Conservation (phyloP, 2,888 invertebrate species). For the Drosophila ustulata region DNA sequence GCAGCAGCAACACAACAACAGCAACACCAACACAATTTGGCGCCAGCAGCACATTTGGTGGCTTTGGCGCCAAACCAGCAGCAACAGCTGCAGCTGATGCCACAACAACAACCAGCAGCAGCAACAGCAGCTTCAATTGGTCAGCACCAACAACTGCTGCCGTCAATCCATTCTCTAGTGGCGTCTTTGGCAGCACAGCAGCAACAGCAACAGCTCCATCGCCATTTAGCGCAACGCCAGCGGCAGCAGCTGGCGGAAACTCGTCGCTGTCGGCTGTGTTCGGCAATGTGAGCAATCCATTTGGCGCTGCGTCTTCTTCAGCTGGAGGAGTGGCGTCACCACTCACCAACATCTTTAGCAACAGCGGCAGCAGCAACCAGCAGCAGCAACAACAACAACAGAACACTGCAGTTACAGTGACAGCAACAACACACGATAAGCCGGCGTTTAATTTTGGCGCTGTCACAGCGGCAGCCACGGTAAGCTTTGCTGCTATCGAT, state of each 20-base stretch:
- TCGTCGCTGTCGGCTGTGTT: conserved; percentile 30
- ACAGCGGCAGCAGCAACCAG: conserved; percentile 12
- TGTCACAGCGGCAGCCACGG: conserved; percentile 39
- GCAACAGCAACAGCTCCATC: conserved; percentile 21
- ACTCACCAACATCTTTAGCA: conserved; percentile 33
- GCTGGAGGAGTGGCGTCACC: conserved; percentile 7
- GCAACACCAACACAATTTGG: conserved; percentile 15
- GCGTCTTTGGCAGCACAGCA: conserved; percentile 25
- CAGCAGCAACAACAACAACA: conserved; percentile 16
- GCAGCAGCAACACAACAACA: conserved; percentile 12
- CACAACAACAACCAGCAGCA: conserved; percentile 5
- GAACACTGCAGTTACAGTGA: neutral
- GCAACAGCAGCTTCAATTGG: conserved; percentile 32
- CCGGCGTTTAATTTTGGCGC: conserved; percentile 81
- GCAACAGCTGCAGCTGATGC: conserved; percentile 3
- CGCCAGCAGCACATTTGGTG: conserved; percentile 4
- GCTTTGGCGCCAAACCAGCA: conserved; percentile 25
- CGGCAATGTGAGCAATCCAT: conserved; percentile 47
- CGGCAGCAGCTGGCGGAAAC: conserved; percentile 3
- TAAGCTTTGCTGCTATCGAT: conserved; percentile 22
- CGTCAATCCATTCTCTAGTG: conserved; percentile 3
- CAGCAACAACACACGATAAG: conserved; percentile 48
- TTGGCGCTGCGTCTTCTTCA: conserved; percentile 13
- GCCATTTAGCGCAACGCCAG: conserved; percentile 34
- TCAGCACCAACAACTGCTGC: neutral